Conservation (phyloP, 2,113 vertebrate genomes). For the Mus pahari region DNA sequence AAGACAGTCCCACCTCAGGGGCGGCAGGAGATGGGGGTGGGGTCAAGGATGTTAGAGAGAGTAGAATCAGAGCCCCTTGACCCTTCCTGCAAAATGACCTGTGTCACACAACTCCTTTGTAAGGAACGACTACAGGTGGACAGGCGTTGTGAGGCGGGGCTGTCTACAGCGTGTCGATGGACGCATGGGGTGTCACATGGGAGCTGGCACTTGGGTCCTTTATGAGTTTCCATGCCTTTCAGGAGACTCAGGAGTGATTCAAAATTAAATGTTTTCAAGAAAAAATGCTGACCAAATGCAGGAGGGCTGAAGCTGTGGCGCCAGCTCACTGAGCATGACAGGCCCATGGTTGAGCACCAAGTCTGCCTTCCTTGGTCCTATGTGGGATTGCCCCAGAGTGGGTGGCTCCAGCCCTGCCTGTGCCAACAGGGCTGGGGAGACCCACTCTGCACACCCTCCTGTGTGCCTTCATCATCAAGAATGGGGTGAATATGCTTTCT, state of each 20-base stretch:
- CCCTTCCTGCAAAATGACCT: neutral
- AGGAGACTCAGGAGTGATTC: neutral
- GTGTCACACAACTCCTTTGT: neutral
- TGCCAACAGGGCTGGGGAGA: neutral
- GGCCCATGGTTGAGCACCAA: neutral
- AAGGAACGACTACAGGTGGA: neutral
- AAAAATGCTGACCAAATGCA: neutral
- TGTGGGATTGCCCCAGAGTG: neutral
- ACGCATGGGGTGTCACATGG: neutral
- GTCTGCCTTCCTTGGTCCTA: neutral
- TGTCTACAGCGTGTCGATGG: no score
- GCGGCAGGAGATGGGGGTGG: no score
- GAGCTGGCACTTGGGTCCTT: neutral
- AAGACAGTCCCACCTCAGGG: fast-evolving
- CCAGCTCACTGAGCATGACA: neutral
- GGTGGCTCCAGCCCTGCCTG: neutral
- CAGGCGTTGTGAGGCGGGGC: neutral
- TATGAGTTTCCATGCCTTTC: neutral
- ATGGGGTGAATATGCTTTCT: neutral
- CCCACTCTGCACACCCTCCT: neutral
- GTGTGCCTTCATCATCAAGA: neutral
- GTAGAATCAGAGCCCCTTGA: neutral
- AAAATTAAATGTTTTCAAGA: neutral
- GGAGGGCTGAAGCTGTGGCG: neutral
- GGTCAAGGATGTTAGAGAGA: neutral